Conservation (phyloP, 2,113 vertebrate species). For the Embiotoca jacksoni region DNA sequence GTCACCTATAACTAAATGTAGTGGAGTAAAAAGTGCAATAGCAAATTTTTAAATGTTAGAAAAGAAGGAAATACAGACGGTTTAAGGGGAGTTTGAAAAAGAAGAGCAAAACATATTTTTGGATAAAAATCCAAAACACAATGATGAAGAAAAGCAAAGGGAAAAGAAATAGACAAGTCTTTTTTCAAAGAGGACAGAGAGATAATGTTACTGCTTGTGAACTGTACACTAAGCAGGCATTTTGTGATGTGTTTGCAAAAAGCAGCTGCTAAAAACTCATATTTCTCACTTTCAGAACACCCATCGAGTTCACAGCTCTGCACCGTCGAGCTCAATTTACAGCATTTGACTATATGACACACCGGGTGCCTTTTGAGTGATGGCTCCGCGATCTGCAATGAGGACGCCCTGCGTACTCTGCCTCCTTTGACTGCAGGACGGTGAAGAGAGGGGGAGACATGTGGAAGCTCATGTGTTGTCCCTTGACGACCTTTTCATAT, state of each 20-base stretch:
- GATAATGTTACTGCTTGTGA: slow-evolving; percentile 56
- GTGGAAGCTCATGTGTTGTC: slow-evolving; percentile 46
- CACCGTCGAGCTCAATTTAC: slow-evolving; percentile 37
- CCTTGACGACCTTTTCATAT: slow-evolving; percentile 42
- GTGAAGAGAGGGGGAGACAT: slow-evolving; percentile 15
- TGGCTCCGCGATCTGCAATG: slow-evolving; percentile 7
- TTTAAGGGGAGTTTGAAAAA: not conserved
- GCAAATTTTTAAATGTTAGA: not conserved
- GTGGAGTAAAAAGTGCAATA: not conserved
- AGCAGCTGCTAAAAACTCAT: slow-evolving; percentile 21
- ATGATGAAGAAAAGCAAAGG: no score
- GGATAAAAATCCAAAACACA: no score
- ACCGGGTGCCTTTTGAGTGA: slow-evolving; percentile 30
- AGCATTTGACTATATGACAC: slow-evolving; percentile 7
- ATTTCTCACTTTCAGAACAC: slow-evolving; percentile 25
- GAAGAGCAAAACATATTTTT: not conserved
- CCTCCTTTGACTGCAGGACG: slow-evolving; percentile 35
- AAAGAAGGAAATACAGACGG: not conserved
- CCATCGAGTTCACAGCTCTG: slow-evolving; percentile 29
- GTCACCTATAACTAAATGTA: no score
- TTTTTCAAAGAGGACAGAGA: slow-evolving; percentile 7
- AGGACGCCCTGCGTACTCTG: not conserved
- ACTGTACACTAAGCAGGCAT: slow-evolving; percentile 34
- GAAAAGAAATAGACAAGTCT: not conserved
- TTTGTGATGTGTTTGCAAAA: slow-evolving; percentile 46